Conservation (phyloP, 2,888 invertebrate genomes). For the Ctenicera cuprea region DNA sequence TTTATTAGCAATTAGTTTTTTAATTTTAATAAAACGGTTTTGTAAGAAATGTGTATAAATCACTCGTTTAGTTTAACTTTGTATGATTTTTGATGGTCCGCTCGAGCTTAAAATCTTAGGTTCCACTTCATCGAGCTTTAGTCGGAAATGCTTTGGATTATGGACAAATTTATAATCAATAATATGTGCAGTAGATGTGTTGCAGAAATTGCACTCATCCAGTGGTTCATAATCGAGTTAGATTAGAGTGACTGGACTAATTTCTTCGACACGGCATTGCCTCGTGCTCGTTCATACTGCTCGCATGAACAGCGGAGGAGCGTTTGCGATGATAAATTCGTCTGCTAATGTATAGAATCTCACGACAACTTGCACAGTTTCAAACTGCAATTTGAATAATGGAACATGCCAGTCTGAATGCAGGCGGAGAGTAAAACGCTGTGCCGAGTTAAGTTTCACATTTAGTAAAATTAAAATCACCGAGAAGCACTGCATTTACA, state of each 20-base stretch:
- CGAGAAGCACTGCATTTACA: constrained; percentile 51
- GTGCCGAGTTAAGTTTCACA: constrained; percentile 58
- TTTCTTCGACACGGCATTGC: constrained; percentile 31
- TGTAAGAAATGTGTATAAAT: too few relatives aligned
- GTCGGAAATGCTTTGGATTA: too few relatives aligned
- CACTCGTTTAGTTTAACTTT: too few relatives aligned
- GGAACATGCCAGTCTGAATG: constrained; percentile 56
- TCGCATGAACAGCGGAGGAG: constrained; percentile 11
- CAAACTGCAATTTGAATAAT: constrained; percentile 61
- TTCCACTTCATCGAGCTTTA: too few relatives aligned
- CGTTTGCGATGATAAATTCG: constrained; percentile 56
- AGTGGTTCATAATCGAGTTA: neutral
- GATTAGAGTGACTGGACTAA: constrained; percentile 30
- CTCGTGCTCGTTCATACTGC: neutral
- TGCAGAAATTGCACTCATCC: neutral
- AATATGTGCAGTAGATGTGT: too few relatives aligned
- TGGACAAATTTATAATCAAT: too few relatives aligned
- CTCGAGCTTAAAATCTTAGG: too few relatives aligned
- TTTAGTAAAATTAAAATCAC: constrained; percentile 59
- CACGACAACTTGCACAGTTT: constrained; percentile 57
- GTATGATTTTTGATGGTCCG: too few relatives aligned
- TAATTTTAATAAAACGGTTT: too few relatives aligned
- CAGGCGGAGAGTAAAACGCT: constrained; percentile 53
- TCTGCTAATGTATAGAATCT: constrained; percentile 59
- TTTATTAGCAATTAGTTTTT: too few relatives aligned